phyloP scores from a whole-genome alignment of 2,113 vertebrate species.

The Gasterosteus nipponicus region DNA sequence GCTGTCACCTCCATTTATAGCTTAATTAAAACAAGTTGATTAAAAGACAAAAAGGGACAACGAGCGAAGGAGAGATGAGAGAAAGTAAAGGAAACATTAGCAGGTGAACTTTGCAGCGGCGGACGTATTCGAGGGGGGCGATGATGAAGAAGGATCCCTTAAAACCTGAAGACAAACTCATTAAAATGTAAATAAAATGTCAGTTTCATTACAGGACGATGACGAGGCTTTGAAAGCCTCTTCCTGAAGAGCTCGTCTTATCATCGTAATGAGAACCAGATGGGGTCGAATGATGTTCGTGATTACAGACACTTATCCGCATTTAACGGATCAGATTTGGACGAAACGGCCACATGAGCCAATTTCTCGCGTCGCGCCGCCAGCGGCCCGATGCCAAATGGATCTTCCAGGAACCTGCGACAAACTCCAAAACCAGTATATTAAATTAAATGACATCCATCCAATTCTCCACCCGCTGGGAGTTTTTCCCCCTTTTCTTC shows the following conservation, averaged over 20 bases:
- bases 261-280: not conserved
- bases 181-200: not conserved
- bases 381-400: not conserved
- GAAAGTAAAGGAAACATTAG: not conserved
- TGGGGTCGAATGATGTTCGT: not conserved
- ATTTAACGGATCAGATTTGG: not conserved
- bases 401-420: not conserved
- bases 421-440: not conserved
- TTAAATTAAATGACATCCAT: not conserved
- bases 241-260: not conserved
- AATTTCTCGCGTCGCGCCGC: not conserved
- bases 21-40: not conserved
- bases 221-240: not conserved
- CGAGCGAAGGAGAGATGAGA: not conserved
- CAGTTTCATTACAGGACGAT: not conserved
- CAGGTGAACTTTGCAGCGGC: not conserved
- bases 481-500: not conserved
- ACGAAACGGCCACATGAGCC: not conserved
- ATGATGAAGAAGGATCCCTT: not conserved
- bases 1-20: too few relatives aligned
- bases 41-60: not conserved
- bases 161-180: not conserved
- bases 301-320: not conserved
- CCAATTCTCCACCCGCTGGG: not conserved
- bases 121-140: not conserved